A percentile compares a stretch with the other conserved stretches of the same genome.
Conservation (phyloP, 2,888 invertebrate species). For the Limulus polyphemus region DNA sequence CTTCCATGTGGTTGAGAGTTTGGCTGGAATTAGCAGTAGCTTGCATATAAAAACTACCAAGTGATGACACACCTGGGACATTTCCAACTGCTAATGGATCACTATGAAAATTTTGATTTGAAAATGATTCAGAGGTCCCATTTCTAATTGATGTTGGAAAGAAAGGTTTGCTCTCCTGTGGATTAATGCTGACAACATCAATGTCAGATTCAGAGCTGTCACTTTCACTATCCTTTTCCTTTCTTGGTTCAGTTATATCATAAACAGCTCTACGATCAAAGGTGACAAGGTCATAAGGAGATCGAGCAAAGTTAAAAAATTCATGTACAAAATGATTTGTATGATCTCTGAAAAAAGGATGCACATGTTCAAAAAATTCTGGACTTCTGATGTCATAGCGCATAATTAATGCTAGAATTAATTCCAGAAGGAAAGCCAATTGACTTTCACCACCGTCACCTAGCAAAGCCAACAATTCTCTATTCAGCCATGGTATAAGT, state of each 20-base stretch:
- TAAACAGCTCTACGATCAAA: slow-evolving; percentile 38
- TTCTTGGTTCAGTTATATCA: slow-evolving; percentile 10
- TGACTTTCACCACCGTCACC: slow-evolving; percentile 38
- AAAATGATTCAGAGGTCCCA: no score
- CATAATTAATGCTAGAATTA: slow-evolving; percentile 54
- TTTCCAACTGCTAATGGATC: no score
- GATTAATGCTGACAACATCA: slow-evolving; percentile 9
- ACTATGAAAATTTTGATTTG: no score
- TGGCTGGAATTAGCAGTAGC: no score
- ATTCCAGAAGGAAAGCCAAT: slow-evolving; percentile 47
- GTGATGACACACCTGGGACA: no score
- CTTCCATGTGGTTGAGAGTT: no score
- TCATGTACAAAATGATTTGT: slow-evolving; percentile 84
- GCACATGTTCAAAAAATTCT: slow-evolving; percentile 56
- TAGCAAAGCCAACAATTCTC: slow-evolving; percentile 62
- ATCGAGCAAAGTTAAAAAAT: slow-evolving; percentile 68
- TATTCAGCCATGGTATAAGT: slow-evolving; percentile 71
- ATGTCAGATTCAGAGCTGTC: not conserved
- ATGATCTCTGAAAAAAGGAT: slow-evolving; percentile 53
- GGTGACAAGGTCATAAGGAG: slow-evolving; percentile 73
- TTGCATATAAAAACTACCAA: no score
- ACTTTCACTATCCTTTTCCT: no score
- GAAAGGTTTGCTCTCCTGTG: not conserved
- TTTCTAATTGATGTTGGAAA: no score
- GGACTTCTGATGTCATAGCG: slow-evolving; percentile 40